Percentiles rank a stretch among this genome's conserved stretches.
These are phyloP conservation scores for Fistularia tabacaria DNA, from an alignment of 2,797 vertebrate genomes.

Conservation along the genomic window DNA sequence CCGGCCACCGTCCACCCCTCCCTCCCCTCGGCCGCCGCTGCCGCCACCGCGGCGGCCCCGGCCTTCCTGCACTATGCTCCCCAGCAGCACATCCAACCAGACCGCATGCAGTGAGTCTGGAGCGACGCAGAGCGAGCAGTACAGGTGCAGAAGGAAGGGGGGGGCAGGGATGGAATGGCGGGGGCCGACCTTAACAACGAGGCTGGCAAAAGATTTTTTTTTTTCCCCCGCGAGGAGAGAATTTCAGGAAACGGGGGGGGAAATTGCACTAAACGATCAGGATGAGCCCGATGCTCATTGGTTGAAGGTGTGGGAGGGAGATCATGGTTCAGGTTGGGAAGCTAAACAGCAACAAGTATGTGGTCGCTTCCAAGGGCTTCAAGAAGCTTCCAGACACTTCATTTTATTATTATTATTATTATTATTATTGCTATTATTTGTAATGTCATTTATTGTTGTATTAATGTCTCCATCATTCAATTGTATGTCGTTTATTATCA, in stretches of 20 bases:
- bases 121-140: no score
- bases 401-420: slow-evolving; percentile 45
- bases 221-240: slow-evolving; percentile 31
- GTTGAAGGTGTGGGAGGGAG: slow-evolving; percentile 26
- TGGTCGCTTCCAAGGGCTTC: slow-evolving; percentile 63
- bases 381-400: slow-evolving; percentile 61
- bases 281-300: slow-evolving; percentile 47
- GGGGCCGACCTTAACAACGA: slow-evolving; percentile 16
- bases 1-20: slow-evolving; percentile 73
- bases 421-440: slow-evolving; percentile 41
- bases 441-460: slow-evolving; percentile 59
- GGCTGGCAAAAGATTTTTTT: slow-evolving; percentile 32
- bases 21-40: slow-evolving; percentile 63
- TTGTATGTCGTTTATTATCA: slow-evolving; percentile 48
- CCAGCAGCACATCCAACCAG: slow-evolving; percentile 86
- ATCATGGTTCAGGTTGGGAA: slow-evolving; percentile 39
- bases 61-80: slow-evolving; percentile 88
- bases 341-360: slow-evolving; percentile 45
- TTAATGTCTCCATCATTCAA: slow-evolving; percentile 64
- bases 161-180: background rate
- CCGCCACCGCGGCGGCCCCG: slow-evolving; percentile 58
- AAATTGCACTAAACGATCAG: slow-evolving; percentile 71
- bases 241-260: slow-evolving; percentile 65
- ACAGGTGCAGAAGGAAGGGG: no score
- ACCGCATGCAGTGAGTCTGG: slow-evolving; percentile 86